Evolutionary conservation across 1,140 invertebrate species (phyloP).

Genomic region (Danaus plexippus): DNA sequence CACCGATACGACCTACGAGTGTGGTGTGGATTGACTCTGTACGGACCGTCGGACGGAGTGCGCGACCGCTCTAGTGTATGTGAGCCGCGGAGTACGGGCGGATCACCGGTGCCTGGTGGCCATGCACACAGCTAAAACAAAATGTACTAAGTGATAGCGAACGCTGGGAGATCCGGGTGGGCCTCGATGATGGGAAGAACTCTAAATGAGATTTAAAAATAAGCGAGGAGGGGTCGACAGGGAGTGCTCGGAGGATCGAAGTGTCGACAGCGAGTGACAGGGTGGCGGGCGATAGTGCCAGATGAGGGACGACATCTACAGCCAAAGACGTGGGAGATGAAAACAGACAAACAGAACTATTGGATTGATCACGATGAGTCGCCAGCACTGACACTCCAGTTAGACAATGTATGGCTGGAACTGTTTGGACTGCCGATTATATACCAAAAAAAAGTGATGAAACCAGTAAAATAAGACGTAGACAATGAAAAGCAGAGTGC

Average conservation of each 20-base stretch:
- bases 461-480: slow-evolving; percentile 2
- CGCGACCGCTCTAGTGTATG: background rate
- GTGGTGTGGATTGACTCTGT: slow-evolving; percentile 60
- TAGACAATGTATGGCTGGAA: too few species aligned
- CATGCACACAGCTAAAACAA: slow-evolving; percentile 38
- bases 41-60: slow-evolving; percentile 25
- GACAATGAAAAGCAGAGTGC: slow-evolving; percentile 8
- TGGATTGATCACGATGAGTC: slow-evolving; percentile 35
- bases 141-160: slow-evolving; percentile 34
- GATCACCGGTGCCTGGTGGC: slow-evolving; percentile 26
- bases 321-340: slow-evolving; percentile 44
- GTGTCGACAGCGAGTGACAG: slow-evolving; percentile 16
- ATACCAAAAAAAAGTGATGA: slow-evolving; percentile 2
- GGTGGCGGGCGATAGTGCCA: slow-evolving; percentile 34
- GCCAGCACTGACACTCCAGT: slow-evolving; percentile 31
- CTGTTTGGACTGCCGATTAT: background rate
- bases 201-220: slow-evolving; percentile 24
- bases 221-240: slow-evolving; percentile 26
- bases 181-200: slow-evolving; percentile 23
- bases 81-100: background rate
- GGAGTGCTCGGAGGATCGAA: too few species aligned
- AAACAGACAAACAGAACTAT: slow-evolving; percentile 50
- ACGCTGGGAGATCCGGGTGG: slow-evolving; percentile 23
- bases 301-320: slow-evolving; percentile 35
- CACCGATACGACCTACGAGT: slow-evolving; percentile 37